Percentiles rank a stretch among this genome's conserved stretches.
Evolutionary conservation across 2,888 invertebrate genomes (phyloP).

Genomic region (Habroteleia sp.): DNA sequence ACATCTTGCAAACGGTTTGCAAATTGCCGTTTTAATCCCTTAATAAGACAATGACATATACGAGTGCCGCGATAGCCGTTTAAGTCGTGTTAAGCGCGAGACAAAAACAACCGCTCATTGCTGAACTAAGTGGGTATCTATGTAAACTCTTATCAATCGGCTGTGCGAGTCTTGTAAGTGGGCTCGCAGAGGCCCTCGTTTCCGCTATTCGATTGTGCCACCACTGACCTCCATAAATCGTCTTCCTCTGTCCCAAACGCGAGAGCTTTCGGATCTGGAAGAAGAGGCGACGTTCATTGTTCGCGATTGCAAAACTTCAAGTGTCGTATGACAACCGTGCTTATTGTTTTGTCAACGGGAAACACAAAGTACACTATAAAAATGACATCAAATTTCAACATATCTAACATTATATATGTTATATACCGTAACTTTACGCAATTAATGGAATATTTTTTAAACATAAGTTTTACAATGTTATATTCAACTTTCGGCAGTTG

Average conservation of each 20-base stretch:
- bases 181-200: conserved; percentile 36
- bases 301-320: no score
- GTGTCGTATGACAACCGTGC: no score
- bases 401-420: no score
- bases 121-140: conserved; percentile 69
- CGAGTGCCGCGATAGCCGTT: conserved; percentile 10
- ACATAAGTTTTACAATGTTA: no score
- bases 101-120: conserved; percentile 27
- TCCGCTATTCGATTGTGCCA: conserved; percentile 53
- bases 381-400: no score
- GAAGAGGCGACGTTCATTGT: conserved; percentile 52
- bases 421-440: no score
- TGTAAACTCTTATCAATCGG: conserved; percentile 72
- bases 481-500: no score
- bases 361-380: no score
- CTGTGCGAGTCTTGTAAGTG: conserved; percentile 58
- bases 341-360: no score
- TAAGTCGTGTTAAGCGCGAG: conserved; percentile 4
- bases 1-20: not conserved
- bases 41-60: conserved; percentile 33
- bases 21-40: conserved; percentile 14
- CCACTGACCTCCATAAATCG: conserved; percentile 53
- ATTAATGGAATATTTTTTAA: no score
- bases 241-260: conserved; percentile 44
- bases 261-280: conserved; percentile 48